phyloP scores from a whole-genome alignment of 37 sponge, comb jelly and placozoan genomes.

The Bolinopsis microptera region DNA sequence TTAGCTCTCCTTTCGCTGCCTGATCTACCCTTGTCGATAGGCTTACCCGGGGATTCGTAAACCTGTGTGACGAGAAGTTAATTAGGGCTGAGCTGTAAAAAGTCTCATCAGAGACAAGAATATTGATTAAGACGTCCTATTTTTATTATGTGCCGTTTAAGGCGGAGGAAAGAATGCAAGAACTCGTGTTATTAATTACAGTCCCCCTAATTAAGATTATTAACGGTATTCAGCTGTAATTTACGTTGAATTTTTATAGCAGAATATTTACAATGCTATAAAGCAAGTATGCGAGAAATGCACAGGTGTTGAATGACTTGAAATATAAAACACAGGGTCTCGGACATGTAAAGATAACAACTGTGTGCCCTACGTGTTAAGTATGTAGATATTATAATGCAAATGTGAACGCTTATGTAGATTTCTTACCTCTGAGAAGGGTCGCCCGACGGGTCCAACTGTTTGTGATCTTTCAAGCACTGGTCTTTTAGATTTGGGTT shows the following conservation, averaged over 20 bases:
- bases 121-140: background rate
- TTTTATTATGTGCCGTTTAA: background rate
- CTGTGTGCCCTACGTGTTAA: too few relatives aligned
- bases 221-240: background rate
- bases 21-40: background rate
- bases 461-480: background rate
- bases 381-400: too few relatives aligned
- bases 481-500: too few relatives aligned
- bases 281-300: too few relatives aligned
- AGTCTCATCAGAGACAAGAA: too few relatives aligned
- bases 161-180: background rate
- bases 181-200: too few relatives aligned
- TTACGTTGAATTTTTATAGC: background rate
- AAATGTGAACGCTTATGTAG: background rate
- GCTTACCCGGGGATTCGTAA: constrained; percentile 4
- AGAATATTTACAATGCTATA: background rate
- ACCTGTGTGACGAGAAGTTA: background rate
- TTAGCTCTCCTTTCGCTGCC: constrained; percentile 36
- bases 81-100: too few relatives aligned
- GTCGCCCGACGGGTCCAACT: background rate
- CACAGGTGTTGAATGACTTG: background rate
- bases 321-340: background rate
- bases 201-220: too few relatives aligned
- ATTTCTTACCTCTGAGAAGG: background rate
- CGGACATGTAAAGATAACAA: too few relatives aligned